Percentiles rank a stretch among this genome's conserved stretches.
Conservation (phyloP, 2,888 invertebrate genomes). For the Cecidostiba fungosa region DNA sequence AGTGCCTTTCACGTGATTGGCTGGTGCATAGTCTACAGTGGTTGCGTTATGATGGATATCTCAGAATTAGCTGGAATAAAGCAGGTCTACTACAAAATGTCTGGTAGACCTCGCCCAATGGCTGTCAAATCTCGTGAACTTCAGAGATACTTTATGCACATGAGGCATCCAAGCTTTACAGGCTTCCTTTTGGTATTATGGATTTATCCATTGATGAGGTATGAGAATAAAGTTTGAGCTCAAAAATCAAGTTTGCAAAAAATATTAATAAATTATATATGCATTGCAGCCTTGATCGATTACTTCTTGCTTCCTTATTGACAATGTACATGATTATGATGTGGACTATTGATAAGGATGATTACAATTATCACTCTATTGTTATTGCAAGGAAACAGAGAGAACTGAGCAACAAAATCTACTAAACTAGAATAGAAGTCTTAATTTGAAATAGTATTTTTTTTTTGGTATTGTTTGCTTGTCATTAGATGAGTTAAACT, state of each 20-base stretch:
- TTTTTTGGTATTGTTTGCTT: not conserved
- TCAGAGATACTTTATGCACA: constrained; percentile 82
- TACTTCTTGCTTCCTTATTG: constrained; percentile 81
- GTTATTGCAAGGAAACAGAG: constrained; percentile 81
- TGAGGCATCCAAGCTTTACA: constrained; percentile 85
- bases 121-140: constrained; percentile 82
- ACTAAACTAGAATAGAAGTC: constrained; percentile 13
- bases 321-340: constrained; percentile 83
- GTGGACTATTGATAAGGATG: constrained; percentile 83
- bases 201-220: constrained; percentile 84
- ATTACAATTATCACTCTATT: constrained; percentile 82
- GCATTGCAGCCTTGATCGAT: constrained; percentile 82
- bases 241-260: not conserved
- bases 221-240: constrained; percentile 64
- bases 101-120: constrained; percentile 81
- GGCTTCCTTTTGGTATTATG: constrained; percentile 83
- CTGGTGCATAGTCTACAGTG: constrained; percentile 84
- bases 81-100: constrained; percentile 83
- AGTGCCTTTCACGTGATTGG: constrained; percentile 81
- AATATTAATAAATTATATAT: constrained; percentile 25
- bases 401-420: constrained; percentile 69
- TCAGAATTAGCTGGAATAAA: constrained; percentile 84
- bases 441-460: constrained; percentile 11
- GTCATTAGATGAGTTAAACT: not conserved
- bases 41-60: constrained; percentile 84